A percentile compares a stretch with the other conserved stretches of the same genome.
Conservation (phyloP, 2,113 vertebrate genomes). For the Barnardius zonarius region DNA sequence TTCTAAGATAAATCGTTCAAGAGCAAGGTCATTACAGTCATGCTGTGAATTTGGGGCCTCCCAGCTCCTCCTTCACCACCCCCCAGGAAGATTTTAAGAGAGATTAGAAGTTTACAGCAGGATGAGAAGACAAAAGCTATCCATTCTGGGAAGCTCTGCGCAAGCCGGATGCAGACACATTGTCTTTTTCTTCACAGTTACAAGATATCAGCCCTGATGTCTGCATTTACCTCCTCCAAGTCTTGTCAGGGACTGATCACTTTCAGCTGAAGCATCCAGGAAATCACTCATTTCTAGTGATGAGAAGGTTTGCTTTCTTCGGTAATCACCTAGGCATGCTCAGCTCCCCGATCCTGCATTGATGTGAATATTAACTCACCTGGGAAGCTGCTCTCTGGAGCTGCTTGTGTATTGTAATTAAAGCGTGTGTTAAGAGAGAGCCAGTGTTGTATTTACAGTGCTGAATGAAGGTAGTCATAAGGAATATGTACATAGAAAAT, state of each 20-base stretch:
- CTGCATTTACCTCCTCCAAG: not conserved
- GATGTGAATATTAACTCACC: not conserved
- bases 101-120: not conserved
- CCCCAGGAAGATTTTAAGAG: not conserved
- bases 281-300: not conserved
- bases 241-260: not conserved
- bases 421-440: not conserved
- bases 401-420: not conserved
- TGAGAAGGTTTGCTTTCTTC: not conserved
- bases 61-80: not conserved
- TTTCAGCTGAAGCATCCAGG: not conserved
- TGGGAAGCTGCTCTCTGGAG: not conserved
- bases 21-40: not conserved
- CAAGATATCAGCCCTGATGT: not conserved
- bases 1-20: conserved; percentile 27
- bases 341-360: not conserved
- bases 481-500: not conserved
- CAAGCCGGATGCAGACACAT: accelerated
- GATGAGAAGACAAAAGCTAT: not conserved
- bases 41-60: not conserved
- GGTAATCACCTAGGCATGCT: not conserved
- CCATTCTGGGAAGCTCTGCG: not conserved
- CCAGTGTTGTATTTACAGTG: not conserved
- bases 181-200: not conserved
- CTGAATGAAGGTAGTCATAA: not conserved